These are phyloP conservation scores for Lapara coniferarum DNA, from an alignment of 2,888 invertebrate species.

Conservation along the genomic window DNA sequence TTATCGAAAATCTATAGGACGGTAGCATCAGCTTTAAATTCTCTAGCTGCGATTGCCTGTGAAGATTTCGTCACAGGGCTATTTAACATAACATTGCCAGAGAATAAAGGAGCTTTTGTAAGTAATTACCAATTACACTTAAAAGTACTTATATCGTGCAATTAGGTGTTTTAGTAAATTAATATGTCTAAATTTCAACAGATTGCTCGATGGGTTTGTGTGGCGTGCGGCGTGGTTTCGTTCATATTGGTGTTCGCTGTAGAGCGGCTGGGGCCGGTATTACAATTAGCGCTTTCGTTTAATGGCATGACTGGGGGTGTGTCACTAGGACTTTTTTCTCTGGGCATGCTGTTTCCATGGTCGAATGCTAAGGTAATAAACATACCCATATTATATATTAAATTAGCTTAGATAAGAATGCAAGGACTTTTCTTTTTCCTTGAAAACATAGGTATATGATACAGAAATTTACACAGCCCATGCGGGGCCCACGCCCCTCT, in stretches of 20 bases:
- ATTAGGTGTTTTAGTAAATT: background rate
- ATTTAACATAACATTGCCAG: constrained; percentile 87
- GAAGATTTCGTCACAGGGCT: constrained; percentile 92
- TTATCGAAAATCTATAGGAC: constrained; percentile 84
- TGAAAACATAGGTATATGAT: no score
- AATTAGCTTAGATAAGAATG: no score
- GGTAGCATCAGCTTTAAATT: constrained; percentile 97
- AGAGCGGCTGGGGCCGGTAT: constrained; percentile 92
- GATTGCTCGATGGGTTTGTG: constrained; percentile 85
- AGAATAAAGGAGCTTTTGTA: constrained; percentile 90
- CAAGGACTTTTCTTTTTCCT: no score
- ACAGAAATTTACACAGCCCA: no score
- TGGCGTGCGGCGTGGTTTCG: constrained; percentile 88
- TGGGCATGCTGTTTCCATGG: constrained; percentile 95
- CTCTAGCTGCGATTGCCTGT: constrained; percentile 94
- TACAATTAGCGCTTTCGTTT: constrained; percentile 94
- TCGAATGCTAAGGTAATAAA: constrained; percentile 88
- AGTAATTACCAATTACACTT: constrained; percentile 40
- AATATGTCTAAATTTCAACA: constrained; percentile 38
- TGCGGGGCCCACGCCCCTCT: no score
- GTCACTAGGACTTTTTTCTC: constrained; percentile 92
- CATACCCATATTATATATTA: no score
- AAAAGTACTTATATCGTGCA: background rate
- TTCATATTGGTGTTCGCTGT: constrained; percentile 93
- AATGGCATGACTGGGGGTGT: constrained; percentile 96